A percentile compares a stretch with the other conserved stretches of the same genome.
These are phyloP conservation scores for Phlogophora meticulosa DNA, from an alignment of 2,888 invertebrate genomes.

Conservation along the genomic window DNA sequence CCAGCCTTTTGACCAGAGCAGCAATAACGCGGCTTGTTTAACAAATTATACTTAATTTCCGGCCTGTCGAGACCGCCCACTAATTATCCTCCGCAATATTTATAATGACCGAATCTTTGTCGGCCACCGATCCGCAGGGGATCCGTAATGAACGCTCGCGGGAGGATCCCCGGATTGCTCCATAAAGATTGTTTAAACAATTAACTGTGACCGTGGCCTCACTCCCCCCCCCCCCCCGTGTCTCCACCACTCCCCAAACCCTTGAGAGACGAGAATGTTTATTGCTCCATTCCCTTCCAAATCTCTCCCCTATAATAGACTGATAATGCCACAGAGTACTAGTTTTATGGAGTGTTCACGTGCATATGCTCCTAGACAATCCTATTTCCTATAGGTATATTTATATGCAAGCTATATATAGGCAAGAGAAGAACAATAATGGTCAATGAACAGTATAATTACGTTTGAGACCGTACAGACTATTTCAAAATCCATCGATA, in stretches of 20 bases:
- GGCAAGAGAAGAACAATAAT: too few species aligned
- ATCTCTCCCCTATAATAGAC: constrained; percentile 24
- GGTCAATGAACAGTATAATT: too few species aligned
- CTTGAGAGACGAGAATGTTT: constrained; percentile 33
- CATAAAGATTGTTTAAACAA: constrained; percentile 56
- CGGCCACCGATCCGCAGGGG: constrained; percentile 8
- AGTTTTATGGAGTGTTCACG: neutral
- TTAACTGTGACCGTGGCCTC: constrained; percentile 38
- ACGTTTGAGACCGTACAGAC: too few species aligned
- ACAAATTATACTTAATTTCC: constrained; percentile 41
- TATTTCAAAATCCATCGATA: too few species aligned
- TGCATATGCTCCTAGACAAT: too few species aligned
- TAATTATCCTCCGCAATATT: constrained; percentile 52
- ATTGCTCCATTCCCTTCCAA: constrained; percentile 26
- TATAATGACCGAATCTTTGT: constrained; percentile 53
- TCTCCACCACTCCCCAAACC: neutral
- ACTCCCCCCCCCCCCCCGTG: neutral
- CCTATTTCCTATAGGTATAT: too few species aligned
- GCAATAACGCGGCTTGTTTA: constrained; percentile 41
- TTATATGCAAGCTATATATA: too few species aligned
- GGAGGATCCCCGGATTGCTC: constrained; percentile 29
- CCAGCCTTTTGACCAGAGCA: constrained; percentile 12
- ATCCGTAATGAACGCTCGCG: constrained; percentile 35
- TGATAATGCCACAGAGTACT: constrained; percentile 8
- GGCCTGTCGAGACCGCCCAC: constrained; percentile 18